Evolutionary conservation across 2,797 vertebrate genomes (phyloP), one percentile per base, ranked within the genome.

Genomic region (Micrastur ruficollis): DNA sequence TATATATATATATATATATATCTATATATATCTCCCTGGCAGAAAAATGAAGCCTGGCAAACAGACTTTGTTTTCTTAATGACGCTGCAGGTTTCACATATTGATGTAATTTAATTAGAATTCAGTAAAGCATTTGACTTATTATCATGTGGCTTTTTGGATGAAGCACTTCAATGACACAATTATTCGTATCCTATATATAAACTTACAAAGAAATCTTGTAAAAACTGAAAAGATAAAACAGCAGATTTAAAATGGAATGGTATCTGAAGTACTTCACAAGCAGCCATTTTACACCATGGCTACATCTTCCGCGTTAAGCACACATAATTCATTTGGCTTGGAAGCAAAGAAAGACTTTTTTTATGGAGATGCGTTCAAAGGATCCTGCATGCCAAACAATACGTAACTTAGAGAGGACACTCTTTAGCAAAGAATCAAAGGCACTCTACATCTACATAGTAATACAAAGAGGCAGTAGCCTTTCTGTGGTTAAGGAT

Each of bases 291-390:
- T 93, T 88, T 93, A 79, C 6, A 6, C 58, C 36, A 81, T n/a
- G 31, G 70, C 61, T 93, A 67, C 49, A 70, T 56, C 63, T 91
- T 86, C 80, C 9, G 1, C 38, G 46, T 90, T 79, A 93, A 86
- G 58, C 38, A 55, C 83, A 88, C 86, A 73, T 93, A 86, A 93
- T 85, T 92, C 52, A 91, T 96, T 90, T 78, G 76, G 83, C 59
- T 62, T 59, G 46, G 88, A 93, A 94, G 80, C 46, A 86, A 71
- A 93, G 44, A 44, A 71, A 94, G 52, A 88, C 4, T 67, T 76
- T 91, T 83, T 82, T 52, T 26, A 72, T 68, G 49, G 53, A 89
- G 62, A 81, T 44, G 17, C 32, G 53, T 95, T 94, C 86, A 90
- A 94, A 96, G 90, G 83, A 71, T 84, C 36, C 36, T 76, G 46